Base-by-base conservation (phyloP, 1,140 invertebrate species). In the Drosophila punjabiensis region DNA sequence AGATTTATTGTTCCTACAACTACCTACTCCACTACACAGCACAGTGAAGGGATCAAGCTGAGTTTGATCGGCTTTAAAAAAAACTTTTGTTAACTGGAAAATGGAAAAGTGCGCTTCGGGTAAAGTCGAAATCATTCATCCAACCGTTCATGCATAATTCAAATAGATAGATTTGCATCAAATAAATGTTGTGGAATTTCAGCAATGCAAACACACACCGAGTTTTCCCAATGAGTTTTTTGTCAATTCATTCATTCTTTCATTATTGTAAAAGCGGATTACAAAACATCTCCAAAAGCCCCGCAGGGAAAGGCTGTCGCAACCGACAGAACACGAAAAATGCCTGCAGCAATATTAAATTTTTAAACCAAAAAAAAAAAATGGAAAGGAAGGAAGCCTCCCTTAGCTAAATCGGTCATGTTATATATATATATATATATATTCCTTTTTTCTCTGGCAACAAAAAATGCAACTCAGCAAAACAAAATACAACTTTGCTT, bases 251-350 rank as follows among this genome's bases (percentile, higher is more conserved):
- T 75, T 77, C 43, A 39, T 39, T 68, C 50, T 70, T 84, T 81
- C 85, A 89, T 88, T 88, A 88, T 79, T 89, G 70, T 81, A 84
- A 89, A 88, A 88, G 84, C 81, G 78, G 85, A 88, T 88, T 88
- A 88, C 80, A 68, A 73, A 83, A 80, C 63, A 84, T 37, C 24
- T 66, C 32, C 45, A n/a, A 73, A 78, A 69, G 61, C 62, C 82
- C 75, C 43, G 13, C 35, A 30, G 37, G 16, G 45, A 35, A 66
- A 64, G 60, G 28, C 67, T 76, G 79, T 76, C 83, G 37, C 60
- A 68, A 28, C 55, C 20, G 20, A 68, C 74, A 71, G 43, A 68
- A 67, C 61, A 85, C 66, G 45, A 53, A 59, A 81, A 81, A 78
- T 89, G 60, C 66, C 70, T 64, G 47, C 63, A 78, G 78, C 55